These are phyloP conservation scores for Toxotes jaculatrix DNA, from an alignment of 2,113 vertebrate genomes.

Conservation along the genomic window DNA sequence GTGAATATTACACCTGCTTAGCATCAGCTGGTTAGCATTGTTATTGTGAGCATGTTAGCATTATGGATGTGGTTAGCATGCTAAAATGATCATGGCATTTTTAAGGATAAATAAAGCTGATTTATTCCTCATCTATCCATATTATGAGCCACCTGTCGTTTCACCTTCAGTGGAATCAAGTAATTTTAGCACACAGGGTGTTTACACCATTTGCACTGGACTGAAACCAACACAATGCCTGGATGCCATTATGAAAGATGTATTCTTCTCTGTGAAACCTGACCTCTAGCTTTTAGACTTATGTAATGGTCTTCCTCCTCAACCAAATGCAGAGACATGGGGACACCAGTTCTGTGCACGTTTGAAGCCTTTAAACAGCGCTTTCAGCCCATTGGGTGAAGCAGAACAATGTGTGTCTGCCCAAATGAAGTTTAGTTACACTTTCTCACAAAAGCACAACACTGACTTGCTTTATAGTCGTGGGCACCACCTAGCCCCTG, in stretches of 20 bases:
- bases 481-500: conserved; percentile 43
- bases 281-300: conserved; percentile 33
- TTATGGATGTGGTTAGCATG: background rate
- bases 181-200: background rate
- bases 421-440: conserved; percentile 59
- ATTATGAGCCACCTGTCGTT: background rate
- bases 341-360: background rate
- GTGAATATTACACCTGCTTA: too few species aligned
- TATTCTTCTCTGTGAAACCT: conserved; percentile 49
- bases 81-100: background rate
- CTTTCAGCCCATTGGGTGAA: conserved; percentile 17
- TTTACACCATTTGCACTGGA: conserved; percentile 12
- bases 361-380: conserved; percentile 6
- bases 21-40: too few species aligned
- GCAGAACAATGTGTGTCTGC: conserved; percentile 54
- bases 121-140: background rate
- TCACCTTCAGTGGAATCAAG: background rate
- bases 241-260: conserved; percentile 21
- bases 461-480: conserved; percentile 38
- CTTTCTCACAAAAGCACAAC: conserved; percentile 59
- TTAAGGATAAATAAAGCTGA: background rate
- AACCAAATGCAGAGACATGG: background rate
- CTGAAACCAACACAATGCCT: conserved; percentile 24
- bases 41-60: too few species aligned
- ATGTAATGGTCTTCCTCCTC: background rate